Percentiles rank a stretch among this genome's conserved stretches.
These are phyloP conservation scores for Silurus aristotelis DNA, from an alignment of 2,797 vertebrate genomes.

Conservation along the genomic window DNA sequence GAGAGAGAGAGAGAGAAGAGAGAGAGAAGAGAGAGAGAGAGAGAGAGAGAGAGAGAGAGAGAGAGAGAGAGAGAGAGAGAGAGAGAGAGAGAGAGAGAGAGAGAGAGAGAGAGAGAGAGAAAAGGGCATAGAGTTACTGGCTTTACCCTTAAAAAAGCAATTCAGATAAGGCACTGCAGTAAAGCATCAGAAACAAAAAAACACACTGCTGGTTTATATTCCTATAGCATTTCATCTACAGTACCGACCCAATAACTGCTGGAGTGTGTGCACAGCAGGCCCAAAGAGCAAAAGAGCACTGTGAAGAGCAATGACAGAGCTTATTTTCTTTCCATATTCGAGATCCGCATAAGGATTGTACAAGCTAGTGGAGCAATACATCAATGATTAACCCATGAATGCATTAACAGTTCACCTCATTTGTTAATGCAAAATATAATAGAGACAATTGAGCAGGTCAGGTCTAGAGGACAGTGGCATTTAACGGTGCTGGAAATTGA, in stretches of 20 bases:
- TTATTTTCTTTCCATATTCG: not conserved
- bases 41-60: not conserved
- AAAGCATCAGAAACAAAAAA: slow-evolving; percentile 2
- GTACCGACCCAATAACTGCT: not conserved
- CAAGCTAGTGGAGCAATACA: not conserved
- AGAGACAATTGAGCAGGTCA: not conserved
- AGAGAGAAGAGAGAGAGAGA: slow-evolving; percentile 2
- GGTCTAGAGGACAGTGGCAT: not conserved
- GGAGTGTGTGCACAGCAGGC: not conserved
- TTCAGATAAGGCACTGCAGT: slow-evolving; percentile 29
- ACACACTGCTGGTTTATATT: slow-evolving; percentile 25
- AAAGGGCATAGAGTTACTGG: slow-evolving; percentile 3
- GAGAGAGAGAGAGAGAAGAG: not conserved
- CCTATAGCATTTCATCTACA: slow-evolving; percentile 20
- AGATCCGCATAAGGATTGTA: not conserved
- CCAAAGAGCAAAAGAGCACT: not conserved
- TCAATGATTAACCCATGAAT: not conserved
- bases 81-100: not conserved
- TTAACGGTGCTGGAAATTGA: not conserved
- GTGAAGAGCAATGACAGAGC: not conserved
- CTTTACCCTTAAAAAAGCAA: slow-evolving; percentile 15
- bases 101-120: slow-evolving; percentile 15
- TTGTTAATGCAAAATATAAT: not conserved
- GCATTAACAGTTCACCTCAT: not conserved
- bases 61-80: not conserved